Evolutionary conservation across 2,888 invertebrate species (phyloP).

Genomic region (Morpho helenor): DNA sequence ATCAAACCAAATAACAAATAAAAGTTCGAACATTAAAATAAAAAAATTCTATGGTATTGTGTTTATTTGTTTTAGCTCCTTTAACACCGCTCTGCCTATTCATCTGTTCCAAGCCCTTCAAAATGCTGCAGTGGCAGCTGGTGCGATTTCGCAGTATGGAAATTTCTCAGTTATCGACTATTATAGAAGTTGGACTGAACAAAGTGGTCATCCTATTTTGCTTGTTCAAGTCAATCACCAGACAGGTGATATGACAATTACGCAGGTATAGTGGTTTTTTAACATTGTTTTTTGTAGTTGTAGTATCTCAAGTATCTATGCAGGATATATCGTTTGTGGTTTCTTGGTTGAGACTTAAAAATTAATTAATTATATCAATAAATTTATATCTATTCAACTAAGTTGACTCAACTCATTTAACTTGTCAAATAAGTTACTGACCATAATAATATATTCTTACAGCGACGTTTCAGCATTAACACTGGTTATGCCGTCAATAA

Average conservation of each 20-base stretch:
- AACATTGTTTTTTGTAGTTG: too few relatives aligned
- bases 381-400: background rate
- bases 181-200: conserved; percentile 74
- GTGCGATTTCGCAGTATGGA: conserved; percentile 52
- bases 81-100: conserved; percentile 62
- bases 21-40: too few relatives aligned
- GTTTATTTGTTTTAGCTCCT: conserved; percentile 41
- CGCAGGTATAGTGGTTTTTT: conserved; percentile 51
- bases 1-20: too few relatives aligned
- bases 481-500: conserved; percentile 44
- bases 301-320: too few relatives aligned
- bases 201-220: conserved; percentile 80
- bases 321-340: too few relatives aligned
- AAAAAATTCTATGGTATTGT: too few relatives aligned
- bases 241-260: conserved; percentile 55
- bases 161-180: conserved; percentile 59
- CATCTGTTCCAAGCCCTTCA: conserved; percentile 72
- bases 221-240: conserved; percentile 69
- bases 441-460: conserved; percentile 15
- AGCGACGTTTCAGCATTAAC: conserved; percentile 75
- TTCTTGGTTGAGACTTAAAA: background rate
- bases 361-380: background rate
- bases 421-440: background rate
- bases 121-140: conserved; percentile 37
- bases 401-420: too few relatives aligned